Percentiles rank a stretch among this genome's conserved stretches.
These are phyloP conservation scores for Trachelipus rathkii DNA, from an alignment of 1,140 invertebrate genomes.

Conservation along the genomic window DNA sequence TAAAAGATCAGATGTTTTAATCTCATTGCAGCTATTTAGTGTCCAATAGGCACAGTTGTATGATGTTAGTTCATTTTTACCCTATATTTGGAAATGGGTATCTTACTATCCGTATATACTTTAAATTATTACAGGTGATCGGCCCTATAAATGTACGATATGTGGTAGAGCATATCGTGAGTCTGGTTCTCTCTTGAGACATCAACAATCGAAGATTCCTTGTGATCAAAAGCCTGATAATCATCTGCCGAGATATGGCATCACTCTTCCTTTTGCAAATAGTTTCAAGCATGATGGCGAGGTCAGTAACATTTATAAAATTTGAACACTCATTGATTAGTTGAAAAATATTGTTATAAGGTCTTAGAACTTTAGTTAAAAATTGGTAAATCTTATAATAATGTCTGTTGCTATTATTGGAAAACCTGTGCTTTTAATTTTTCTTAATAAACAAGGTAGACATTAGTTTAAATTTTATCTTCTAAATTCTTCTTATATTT, in stretches of 20 bases:
- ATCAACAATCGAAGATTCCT: constrained; percentile 24
- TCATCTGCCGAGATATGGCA: constrained; percentile 26
- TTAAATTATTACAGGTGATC: constrained; percentile 16
- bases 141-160: constrained; percentile 23
- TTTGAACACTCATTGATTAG: no score
- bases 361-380: no score
- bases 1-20: background rate
- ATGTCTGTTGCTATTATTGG: no score
- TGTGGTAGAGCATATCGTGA: constrained; percentile 30
- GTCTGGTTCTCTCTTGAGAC: constrained; percentile 25
- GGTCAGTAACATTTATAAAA: constrained; percentile 23
- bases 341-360: no score
- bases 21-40: background rate
- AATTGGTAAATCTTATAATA: no score
- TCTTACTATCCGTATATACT: background rate
- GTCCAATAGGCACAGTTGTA: background rate
- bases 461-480: no score
- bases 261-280: constrained; percentile 20
- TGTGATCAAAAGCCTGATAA: constrained; percentile 25
- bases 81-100: background rate
- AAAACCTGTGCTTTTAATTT: no score
- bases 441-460: no score
- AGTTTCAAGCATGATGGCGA: background rate
- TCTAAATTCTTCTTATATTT: no score
- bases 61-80: background rate